Evolutionary conservation across 2,797 vertebrate genomes (phyloP), one percentile per base, ranked within the genome.

Genomic region (Acropternis orthonyx): DNA sequence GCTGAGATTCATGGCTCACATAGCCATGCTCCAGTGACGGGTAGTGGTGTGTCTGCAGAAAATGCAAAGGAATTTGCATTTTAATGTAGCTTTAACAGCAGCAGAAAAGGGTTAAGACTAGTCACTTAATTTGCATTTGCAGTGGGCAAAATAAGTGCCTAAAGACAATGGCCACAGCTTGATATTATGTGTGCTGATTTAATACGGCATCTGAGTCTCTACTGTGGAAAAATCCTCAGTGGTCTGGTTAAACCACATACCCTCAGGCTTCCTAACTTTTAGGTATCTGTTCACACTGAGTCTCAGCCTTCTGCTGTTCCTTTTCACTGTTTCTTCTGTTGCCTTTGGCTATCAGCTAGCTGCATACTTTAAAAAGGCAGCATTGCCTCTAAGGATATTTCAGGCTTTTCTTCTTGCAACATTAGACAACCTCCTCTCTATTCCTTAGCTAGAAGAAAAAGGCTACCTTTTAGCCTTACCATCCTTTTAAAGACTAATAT

Each of bases 211-310:
- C 83, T 81, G 85, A 90, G 66, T 41, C 39, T 88, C 46, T 81
- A 2, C 27, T 2, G 2, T 36, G 44, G 43, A 88, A 91, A 89
- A 92, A 89, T 84, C 80, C 91, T 87, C 90, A 84, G 88, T 43
- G 91, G 88, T 79, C 96, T 94, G 79, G 89, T 92, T 94, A 93
- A 95, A 95, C 32, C 85, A 67, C 55, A 63, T 46, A 81, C 43
- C 95, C 37, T 9, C 94, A 77, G 91, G 92, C 84, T 94, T 26
- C 79, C 84, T 84, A 68, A 89, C 37, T 88, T 91, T 85, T 68
- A 80, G 89, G 23, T 89, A 37, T 91, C 91, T 92, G 17, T 69
- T 92, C 79, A 76, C 71, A 43, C 59, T 22, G 59, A 71, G 18
- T 76, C 51, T 56, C 74, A 74, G 88, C 71, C 85, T 93, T 90